Percentiles rank a stretch among this genome's conserved stretches.
These are phyloP conservation scores for Tetragnatha versicolor DNA, from an alignment of 1,140 invertebrate species.

Conservation along the genomic window DNA sequence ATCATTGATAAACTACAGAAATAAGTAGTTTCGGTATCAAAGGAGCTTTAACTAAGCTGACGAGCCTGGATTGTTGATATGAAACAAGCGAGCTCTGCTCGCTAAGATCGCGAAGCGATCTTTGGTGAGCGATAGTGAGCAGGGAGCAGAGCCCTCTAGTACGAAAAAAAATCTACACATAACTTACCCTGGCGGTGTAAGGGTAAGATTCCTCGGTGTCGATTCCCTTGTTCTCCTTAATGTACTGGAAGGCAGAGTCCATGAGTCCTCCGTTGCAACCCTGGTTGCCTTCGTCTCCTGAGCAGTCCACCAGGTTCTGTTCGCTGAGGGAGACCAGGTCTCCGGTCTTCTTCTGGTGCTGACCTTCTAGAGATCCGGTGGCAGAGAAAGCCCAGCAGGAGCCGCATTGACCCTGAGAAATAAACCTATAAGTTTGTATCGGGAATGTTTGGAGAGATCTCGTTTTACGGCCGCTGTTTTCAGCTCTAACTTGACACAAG, in stretches of 20 bases:
- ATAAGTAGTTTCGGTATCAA: too few relatives aligned
- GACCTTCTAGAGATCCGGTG: conserved; percentile 93
- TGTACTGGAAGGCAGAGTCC: conserved; percentile 88
- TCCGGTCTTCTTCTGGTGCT: conserved; percentile 86
- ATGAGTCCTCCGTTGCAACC: conserved; percentile 96
- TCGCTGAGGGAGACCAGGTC: conserved; percentile 92
- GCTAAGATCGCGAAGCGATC: too few relatives aligned
- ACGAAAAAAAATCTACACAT: background rate
- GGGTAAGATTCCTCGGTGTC: conserved; percentile 93
- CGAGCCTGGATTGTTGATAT: too few relatives aligned
- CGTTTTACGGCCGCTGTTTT: too few relatives aligned
- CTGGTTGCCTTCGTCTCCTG: conserved; percentile 73
- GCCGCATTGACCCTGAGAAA: conserved; percentile 74
- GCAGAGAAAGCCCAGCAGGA: conserved; percentile 94
- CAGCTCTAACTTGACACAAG: too few relatives aligned
- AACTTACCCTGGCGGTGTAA: conserved; percentile 76
- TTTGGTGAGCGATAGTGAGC: too few relatives aligned
- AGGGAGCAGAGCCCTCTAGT: too few relatives aligned
- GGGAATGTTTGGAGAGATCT: background rate
- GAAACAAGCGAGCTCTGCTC: too few relatives aligned
- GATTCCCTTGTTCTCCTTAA: conserved; percentile 85
- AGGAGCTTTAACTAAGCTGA: too few relatives aligned
- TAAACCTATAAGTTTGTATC: background rate
- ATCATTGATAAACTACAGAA: too few relatives aligned
- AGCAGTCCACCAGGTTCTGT: conserved; percentile 96